These are phyloP conservation scores for Sebastes taczanowskii DNA, from an alignment of 2,797 vertebrate genomes.

Conservation along the genomic window DNA sequence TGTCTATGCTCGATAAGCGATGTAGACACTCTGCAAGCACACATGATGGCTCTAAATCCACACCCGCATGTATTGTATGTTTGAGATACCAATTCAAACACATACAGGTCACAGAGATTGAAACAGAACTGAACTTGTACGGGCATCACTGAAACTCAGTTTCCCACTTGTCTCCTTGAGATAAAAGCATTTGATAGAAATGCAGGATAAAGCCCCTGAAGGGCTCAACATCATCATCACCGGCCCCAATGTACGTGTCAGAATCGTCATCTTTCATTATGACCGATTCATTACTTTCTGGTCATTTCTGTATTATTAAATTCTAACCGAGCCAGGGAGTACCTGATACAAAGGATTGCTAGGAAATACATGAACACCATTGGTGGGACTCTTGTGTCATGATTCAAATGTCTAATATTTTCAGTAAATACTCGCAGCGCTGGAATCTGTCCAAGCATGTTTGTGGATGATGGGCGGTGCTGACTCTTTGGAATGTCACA, in stretches of 20 bases:
- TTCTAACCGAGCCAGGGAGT: not conserved
- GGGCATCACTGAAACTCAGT: not conserved
- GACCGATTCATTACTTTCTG: not conserved
- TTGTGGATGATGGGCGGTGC: not conserved
- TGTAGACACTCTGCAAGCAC: not conserved
- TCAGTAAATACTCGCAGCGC: not conserved
- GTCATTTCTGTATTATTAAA: not conserved
- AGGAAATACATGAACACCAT: not conserved
- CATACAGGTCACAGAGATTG: not conserved
- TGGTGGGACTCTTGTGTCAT: not conserved
- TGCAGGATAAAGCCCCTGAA: not conserved
- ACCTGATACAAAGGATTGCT: not conserved
- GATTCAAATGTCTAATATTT: not conserved
- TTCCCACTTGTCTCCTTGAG: not conserved
- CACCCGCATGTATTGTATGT: not conserved
- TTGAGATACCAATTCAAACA: not conserved
- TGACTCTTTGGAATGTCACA: not conserved
- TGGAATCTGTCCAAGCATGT: conserved; percentile 27
- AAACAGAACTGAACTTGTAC: not conserved
- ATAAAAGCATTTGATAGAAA: not conserved
- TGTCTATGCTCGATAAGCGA: no score
- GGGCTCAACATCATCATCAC: not conserved
- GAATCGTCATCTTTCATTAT: not conserved
- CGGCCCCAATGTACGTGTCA: not conserved
- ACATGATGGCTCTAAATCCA: not conserved